Evolutionary conservation across 2,113 vertebrate genomes (phyloP).

Genomic region (Scomber colias): DNA sequence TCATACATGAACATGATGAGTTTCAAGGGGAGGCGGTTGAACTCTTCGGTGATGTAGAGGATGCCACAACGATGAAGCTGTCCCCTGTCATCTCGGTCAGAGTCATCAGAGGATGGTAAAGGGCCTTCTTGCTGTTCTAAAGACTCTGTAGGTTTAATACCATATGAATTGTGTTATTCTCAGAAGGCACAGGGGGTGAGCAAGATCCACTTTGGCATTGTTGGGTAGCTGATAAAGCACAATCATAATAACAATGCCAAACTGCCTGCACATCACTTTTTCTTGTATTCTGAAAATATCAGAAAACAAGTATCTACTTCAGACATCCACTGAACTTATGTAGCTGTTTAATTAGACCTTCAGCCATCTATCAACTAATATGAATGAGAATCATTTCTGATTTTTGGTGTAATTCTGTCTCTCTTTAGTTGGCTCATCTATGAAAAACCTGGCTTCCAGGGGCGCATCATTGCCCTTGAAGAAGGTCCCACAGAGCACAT

Average conservation of each 20-base stretch:
- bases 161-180: not conserved
- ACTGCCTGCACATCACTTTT: not conserved
- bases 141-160: not conserved
- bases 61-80: conserved; percentile 89
- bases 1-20: conserved; percentile 86
- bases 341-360: not conserved
- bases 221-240: not conserved
- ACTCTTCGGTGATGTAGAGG: conserved; percentile 86
- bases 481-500: conserved; percentile 91
- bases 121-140: conserved; percentile 28
- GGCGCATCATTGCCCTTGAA: conserved; percentile 90
- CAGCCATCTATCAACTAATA: not conserved
- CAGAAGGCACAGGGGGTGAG: not conserved
- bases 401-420: not conserved
- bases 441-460: conserved; percentile 95
- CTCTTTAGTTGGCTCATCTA: conserved; percentile 94
- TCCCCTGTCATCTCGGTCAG: conserved; percentile 89
- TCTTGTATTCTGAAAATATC: not conserved
- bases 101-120: conserved; percentile 95
- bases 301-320: not conserved
- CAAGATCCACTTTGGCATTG: not conserved
- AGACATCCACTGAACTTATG: not conserved
- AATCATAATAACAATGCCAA: not conserved
- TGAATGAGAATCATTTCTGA: not conserved
- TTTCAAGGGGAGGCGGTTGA: conserved; percentile 85